Conservation (phyloP, 2,113 vertebrate species). For the Siniperca knerii region DNA sequence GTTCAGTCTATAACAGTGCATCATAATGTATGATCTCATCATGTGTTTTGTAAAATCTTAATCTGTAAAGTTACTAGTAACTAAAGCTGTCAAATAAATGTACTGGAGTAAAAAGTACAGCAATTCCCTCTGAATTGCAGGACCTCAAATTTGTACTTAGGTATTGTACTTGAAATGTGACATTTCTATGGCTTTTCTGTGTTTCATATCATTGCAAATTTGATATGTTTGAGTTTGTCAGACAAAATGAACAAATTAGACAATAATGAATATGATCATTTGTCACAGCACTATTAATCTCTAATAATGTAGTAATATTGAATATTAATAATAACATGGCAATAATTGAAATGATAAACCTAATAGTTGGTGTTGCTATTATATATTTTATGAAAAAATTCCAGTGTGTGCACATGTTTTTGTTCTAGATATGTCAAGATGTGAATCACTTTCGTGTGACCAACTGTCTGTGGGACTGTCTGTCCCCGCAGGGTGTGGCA, state of each 20-base stretch:
- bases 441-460: slow-evolving; percentile 25
- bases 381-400: not conserved
- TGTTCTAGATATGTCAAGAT: slow-evolving; percentile 21
- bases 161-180: not conserved
- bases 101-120: not conserved
- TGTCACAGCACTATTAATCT: not conserved
- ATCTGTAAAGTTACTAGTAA: not conserved
- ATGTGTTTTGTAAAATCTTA: not conserved
- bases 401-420: not conserved
- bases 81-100: not conserved
- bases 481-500: not conserved
- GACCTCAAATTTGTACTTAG: no score
- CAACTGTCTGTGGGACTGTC: not conserved
- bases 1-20: not conserved
- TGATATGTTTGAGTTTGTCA: not conserved
- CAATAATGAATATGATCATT: not conserved
- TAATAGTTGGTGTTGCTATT: not conserved
- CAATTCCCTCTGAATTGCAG: no score
- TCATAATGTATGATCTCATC: not conserved
- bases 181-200: not conserved
- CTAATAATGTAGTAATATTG: not conserved
- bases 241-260: not conserved
- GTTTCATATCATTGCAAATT: not conserved
- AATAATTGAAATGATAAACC: not conserved
- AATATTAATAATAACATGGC: not conserved